Evolutionary conservation across 2,113 vertebrate species (phyloP), one percentile per base, ranked within the genome.

Genomic region (Hirundichthys speculiger): DNA sequence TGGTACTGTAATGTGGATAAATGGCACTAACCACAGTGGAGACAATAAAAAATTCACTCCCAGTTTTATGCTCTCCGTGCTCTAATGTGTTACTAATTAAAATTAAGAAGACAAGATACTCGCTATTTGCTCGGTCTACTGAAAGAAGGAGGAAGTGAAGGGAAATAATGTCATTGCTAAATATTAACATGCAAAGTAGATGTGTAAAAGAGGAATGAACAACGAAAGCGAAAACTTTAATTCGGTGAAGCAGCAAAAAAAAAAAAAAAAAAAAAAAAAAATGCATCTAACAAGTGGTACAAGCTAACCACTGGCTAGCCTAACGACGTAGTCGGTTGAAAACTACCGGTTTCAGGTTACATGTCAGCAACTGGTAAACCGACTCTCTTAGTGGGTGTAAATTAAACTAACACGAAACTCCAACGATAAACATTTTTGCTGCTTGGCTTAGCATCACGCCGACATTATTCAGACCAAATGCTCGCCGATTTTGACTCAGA

Each of bases 291-390:
- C 64, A 56, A 22, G n/a, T 12, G 67, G 41, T 43, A 61, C 45
- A 27, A 61, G 78, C 80, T 69, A 79, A 64, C 59, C 5, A 24
- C 18, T 47, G 1, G 77, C 45, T 61, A 54, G 41, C 49, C 8
- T 8, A 11, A 4, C 12, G 10, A 4, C 6, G 27, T 11, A 13
- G 34, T 12, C 45, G 14, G 46, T 19, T 19, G 4, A 64, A 20
- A 16, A n/a, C 13, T 27, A 5, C 2, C 20, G 1, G 16, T 48
- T 30, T 16, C 19, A 18, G 13, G 4, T 6, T 30, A 16, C 14
- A 19, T 13, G 22, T 22, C 4, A 60, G 9, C 15, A 2, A 58
- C 5, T 24, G 0, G 22, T 5, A 50, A 21, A 1, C n/a, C 4
- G 1, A 18, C 53, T 1, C 9, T 2, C 1, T 13, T 2, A 30